Evolutionary conservation across 2,888 invertebrate genomes (phyloP), one percentile per base, ranked within the genome.

Genomic region (Lasioglossum oenotherae): DNA sequence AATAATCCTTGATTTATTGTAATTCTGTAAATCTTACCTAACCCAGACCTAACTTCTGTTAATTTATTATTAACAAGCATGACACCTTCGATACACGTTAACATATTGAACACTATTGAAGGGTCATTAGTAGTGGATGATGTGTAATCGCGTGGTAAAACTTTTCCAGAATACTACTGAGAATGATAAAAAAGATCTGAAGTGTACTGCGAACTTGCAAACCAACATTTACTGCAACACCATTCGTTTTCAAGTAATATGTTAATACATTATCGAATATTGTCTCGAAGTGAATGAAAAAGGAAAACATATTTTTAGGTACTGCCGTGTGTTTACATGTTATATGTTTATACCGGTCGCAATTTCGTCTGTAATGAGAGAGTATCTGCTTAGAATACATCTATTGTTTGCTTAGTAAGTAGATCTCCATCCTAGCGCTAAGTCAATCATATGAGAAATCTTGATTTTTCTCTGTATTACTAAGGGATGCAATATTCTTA

Each of bases 321-420:
- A 83, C 74, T 81, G 67, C 81, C 69, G 83, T 91, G 90, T 77
- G n/a, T n/a, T n/a, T n/a, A n/a, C n/a, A n/a, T n/a, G n/a, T n/a
- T n/a, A n/a, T n/a, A n/a, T n/a, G n/a, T n/a, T n/a, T n/a, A 88
- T 85, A 87, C 85, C 75, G 69, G 75, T 84, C 85, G 83, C 82
- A 85, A 81, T 76, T 81, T 87, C 73, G 53, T 82, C 85, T 75
- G 77, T 86, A 90, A 91, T 87, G 85, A 84, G 85, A 84, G 88
- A 91, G 73, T 89, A 90, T 87, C 82, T 87, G 85, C 82, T 90
- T 88, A 87, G 76, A 87, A 75, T 88, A 87, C 81, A 86, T 79
- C 77, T 88, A 88, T 76, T 78, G 80, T 71, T 85, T 86, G 80
- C 84, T 89, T 87, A 64, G 49, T 88, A 89, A 85, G 77, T 88